Conservation (phyloP, 2,113 vertebrate species). For the Jacana jacana region DNA sequence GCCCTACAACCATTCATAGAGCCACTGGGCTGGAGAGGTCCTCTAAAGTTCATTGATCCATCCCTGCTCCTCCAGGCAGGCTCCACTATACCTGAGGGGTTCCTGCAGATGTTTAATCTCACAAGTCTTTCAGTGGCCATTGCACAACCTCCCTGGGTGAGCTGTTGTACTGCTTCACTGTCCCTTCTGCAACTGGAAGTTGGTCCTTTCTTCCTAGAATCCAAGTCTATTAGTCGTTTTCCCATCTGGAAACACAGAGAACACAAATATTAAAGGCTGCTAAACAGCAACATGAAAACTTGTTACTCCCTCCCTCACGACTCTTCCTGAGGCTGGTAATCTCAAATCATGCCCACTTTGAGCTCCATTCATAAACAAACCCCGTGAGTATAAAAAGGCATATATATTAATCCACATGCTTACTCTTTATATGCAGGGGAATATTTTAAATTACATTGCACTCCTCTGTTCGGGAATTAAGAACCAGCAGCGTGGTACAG, state of each 20-base stretch:
- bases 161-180: neutral
- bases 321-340: neutral
- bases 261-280: neutral
- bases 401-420: neutral
- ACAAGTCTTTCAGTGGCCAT: neutral
- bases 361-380: neutral
- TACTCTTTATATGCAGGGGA: neutral
- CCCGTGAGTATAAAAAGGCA: neutral
- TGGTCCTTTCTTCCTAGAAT: neutral
- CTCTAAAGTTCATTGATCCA: neutral
- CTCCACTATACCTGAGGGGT: neutral
- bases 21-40: neutral
- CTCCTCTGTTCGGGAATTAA: neutral
- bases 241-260: neutral
- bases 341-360: neutral
- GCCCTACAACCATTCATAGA: neutral
- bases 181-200: neutral
- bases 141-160: neutral
- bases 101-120: neutral
- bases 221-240: neutral
- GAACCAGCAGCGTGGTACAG: neutral
- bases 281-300: neutral
- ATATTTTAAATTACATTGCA: neutral
- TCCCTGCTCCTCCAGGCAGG: neutral
- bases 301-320: neutral